A percentile compares a stretch with the other conserved stretches of the same genome.
Conservation (phyloP, 2,113 vertebrate species). For the Procavia capensis region DNA sequence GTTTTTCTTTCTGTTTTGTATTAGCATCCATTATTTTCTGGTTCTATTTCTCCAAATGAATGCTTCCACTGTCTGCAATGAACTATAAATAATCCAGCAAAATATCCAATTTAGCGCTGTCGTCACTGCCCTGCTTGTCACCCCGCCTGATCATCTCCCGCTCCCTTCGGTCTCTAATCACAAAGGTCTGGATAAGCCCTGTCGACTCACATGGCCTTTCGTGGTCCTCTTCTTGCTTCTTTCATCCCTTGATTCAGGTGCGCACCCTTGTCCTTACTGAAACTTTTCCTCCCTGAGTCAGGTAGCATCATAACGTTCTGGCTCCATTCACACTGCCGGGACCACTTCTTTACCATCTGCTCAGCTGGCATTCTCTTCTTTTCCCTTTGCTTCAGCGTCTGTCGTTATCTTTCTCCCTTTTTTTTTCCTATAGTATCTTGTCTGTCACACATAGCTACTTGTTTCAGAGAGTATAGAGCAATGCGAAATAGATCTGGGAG, state of each 20-base stretch:
- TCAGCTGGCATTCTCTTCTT: background rate
- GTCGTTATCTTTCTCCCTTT: background rate
- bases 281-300: background rate
- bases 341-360: background rate
- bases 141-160: background rate
- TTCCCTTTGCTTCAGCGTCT: background rate
- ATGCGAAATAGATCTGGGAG: background rate
- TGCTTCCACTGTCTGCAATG: background rate
- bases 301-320: fast-evolving
- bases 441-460: background rate
- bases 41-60: background rate
- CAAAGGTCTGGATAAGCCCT: background rate
- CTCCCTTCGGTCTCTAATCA: background rate
- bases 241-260: background rate
- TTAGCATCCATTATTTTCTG: background rate
- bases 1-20: background rate
- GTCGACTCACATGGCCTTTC: background rate
- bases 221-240: background rate
- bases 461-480: background rate
- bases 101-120: background rate
- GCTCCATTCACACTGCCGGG: background rate
- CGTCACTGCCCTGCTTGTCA: background rate
- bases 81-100: background rate
- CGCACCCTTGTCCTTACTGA: background rate
- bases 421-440: background rate